Conservation (phyloP, 2,113 vertebrate species). For the Anarrhichthys ocellatus region DNA sequence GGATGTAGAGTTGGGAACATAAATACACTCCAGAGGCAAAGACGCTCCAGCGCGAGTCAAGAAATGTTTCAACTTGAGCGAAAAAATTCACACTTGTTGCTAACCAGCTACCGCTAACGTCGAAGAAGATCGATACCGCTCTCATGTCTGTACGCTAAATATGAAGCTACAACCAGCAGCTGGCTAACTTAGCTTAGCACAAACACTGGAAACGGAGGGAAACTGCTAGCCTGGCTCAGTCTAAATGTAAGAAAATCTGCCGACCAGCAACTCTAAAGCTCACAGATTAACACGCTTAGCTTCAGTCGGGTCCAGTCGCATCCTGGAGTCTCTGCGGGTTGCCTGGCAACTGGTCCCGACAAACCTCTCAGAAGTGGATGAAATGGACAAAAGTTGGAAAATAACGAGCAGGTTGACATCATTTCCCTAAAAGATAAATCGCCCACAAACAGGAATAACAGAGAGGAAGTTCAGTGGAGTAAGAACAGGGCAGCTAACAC, state of each 20-base stretch:
- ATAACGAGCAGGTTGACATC: neutral
- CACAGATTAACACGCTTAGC: too few relatives aligned
- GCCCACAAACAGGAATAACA: conserved; percentile 6
- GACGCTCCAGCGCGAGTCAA: too few relatives aligned
- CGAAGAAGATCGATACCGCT: neutral
- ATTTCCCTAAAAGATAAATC: neutral
- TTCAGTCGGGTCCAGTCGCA: too few relatives aligned
- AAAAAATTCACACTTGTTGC: too few relatives aligned
- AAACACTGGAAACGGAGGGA: neutral
- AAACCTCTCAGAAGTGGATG: neutral
- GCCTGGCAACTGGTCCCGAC: neutral
- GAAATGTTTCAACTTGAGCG: too few relatives aligned
- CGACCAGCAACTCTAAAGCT: too few relatives aligned
- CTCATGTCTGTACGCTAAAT: neutral
- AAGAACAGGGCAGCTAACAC: neutral
- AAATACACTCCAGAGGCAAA: too few relatives aligned
- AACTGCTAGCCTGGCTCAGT: neutral
- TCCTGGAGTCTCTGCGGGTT: neutral
- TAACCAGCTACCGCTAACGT: too few relatives aligned
- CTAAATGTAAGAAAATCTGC: neutral
- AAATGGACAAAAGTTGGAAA: neutral
- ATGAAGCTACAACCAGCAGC: neutral
- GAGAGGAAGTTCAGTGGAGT: neutral
- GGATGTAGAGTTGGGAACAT: too few relatives aligned
- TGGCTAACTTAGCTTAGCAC: neutral